Evolutionary conservation across 2,888 invertebrate genomes (phyloP), one percentile per base, ranked within the genome.

Genomic region (Meloe dianella): DNA sequence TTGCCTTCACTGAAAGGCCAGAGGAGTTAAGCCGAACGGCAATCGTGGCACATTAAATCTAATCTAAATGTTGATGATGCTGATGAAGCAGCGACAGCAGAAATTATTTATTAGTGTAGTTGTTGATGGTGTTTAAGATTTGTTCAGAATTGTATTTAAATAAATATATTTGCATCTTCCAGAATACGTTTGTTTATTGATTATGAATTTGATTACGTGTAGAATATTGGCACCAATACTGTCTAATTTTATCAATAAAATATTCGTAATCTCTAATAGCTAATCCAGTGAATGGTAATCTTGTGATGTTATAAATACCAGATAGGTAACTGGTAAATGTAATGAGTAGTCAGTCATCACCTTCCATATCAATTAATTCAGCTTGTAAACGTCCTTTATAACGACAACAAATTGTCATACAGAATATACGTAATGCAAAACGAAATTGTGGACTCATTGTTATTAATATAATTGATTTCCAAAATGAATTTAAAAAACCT

Each of bases 381-480:
- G 93, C 93, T 84, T 93, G 93, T 84, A 93, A 87, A 77, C 94
- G 89, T 69, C 91, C 91, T 83, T 93, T 92, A 79, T 92, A 91
- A 76, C 94, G 91, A 85, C 96, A 96, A 85, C 95, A 96, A 73
- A 94, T 89, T 57, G 94, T 94, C 86, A 95, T 86, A 85, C 95
- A 96, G 80, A 96, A 89, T 79, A 95, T 92, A 78, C 94, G 88
- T 75, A 96, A 87, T 57, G 96, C 96, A 70, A 95, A 87, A 72
- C 97, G 89, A 85, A 98, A 98, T 84, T 97, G 95, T 57, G 95
- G 95, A 83, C 96, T 97, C 85, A 97, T 88, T 69, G 93, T 89
- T 74, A 95, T 88, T 82, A 97, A 90, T 76, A 98, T 93, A 71
- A 98, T 86, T 72, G 96, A 92, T 85, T 98, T 98, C 94, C 97